Conservation (phyloP, 2,113 vertebrate species). For the Montifringilla adamsi region DNA sequence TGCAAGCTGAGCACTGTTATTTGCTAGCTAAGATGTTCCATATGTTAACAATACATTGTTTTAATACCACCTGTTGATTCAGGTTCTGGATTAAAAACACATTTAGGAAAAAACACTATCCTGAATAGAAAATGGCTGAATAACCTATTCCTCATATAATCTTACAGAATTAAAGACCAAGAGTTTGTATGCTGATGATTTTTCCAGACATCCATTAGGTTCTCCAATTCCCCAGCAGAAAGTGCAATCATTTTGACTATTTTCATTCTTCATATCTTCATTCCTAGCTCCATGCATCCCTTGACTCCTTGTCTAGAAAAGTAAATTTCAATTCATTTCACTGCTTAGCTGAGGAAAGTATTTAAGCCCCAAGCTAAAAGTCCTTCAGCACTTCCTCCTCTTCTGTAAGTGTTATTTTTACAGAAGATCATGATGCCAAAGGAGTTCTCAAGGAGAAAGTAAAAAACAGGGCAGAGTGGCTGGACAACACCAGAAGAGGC, state of each 20-base stretch:
- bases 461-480: not conserved
- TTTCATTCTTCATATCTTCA: not conserved
- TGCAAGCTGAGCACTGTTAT: not conserved
- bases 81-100: not conserved
- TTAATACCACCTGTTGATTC: not conserved
- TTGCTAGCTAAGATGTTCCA: not conserved
- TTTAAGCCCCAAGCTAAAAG: not conserved
- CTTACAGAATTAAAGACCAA: not conserved
- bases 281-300: not conserved
- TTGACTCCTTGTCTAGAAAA: not conserved
- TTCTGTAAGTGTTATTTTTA: not conserved
- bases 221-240: not conserved
- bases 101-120: not conserved
- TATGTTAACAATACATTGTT: not conserved
- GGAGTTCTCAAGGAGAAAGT: conserved; percentile 1
- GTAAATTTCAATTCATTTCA: not conserved
- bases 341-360: not conserved
- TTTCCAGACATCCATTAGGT: not conserved
- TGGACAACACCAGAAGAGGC: not conserved
- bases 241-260: not conserved
- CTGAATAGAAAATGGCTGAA: not conserved
- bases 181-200: not conserved
- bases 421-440: not conserved
- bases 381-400: not conserved
- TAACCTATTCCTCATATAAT: not conserved